These are phyloP conservation scores for Tragelaphus buxtoni DNA, from an alignment of 2,113 vertebrate species.

Conservation along the genomic window DNA sequence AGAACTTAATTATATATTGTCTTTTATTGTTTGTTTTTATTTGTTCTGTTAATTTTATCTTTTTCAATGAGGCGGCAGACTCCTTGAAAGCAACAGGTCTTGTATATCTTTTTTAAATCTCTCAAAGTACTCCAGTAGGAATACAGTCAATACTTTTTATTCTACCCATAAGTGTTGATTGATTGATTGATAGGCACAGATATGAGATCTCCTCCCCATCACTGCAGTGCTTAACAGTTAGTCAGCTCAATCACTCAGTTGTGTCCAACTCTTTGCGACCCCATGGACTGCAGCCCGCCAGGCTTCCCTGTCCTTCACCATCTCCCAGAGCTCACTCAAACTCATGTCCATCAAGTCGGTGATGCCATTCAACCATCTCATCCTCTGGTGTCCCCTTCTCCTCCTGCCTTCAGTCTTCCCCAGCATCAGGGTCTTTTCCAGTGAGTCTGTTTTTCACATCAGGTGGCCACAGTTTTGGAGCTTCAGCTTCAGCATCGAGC, in stretches of 20 bases:
- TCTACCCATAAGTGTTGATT: background rate
- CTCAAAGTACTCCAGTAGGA: background rate
- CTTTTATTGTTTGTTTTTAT: conserved; percentile 42
- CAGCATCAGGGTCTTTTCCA: background rate
- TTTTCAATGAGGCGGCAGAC: background rate
- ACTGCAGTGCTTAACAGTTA: background rate
- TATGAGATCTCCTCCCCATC: background rate
- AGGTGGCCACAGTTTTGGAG: background rate
- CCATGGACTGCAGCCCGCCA: too few species aligned
- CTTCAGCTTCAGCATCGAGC: background rate
- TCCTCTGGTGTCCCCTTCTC: background rate
- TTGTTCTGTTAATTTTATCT: conserved; percentile 31
- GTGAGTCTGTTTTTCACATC: background rate
- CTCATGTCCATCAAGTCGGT: background rate
- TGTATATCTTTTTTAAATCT: background rate
- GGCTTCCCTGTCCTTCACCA: background rate
- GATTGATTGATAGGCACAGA: conserved; percentile 1
- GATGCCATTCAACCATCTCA: background rate
- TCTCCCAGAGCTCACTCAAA: background rate
- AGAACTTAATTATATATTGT: conserved; percentile 35
- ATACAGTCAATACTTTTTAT: background rate
- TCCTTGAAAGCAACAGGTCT: background rate
- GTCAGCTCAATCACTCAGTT: too few species aligned
- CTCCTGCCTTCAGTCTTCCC: background rate
- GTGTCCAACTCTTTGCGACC: too few species aligned